phyloP scores from a whole-genome alignment of 2,113 vertebrate species.

The Triplophysa dalaica region DNA sequence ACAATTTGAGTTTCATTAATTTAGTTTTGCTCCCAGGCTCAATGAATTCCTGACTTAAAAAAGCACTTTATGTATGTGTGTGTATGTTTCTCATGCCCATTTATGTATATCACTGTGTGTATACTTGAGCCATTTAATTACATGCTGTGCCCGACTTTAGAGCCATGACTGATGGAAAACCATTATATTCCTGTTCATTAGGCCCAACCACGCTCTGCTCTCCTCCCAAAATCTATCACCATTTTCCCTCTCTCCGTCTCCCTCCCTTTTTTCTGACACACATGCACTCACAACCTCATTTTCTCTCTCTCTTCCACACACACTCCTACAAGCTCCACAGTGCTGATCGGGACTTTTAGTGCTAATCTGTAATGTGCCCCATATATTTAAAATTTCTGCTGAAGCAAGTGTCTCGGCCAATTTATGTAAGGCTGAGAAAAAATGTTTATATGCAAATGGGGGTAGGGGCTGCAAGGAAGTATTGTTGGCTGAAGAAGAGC shows the following conservation, averaged over 20 bases:
- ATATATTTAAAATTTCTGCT: slow-evolving; percentile 58
- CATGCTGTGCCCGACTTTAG: slow-evolving; percentile 27
- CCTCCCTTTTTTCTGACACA: background rate
- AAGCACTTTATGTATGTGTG: background rate
- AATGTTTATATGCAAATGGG: slow-evolving; percentile 57
- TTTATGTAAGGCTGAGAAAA: slow-evolving; percentile 53
- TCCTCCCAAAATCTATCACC: slow-evolving; percentile 24
- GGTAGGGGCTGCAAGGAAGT: background rate
- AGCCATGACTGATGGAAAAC: slow-evolving; percentile 39
- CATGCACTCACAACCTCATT: slow-evolving; percentile 4
- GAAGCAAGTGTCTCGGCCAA: slow-evolving; percentile 64
- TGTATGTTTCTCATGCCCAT: background rate
- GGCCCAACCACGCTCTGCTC: slow-evolving; percentile 22
- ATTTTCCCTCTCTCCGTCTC: slow-evolving; percentile 1
- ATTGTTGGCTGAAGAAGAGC: background rate
- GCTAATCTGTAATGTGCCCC: slow-evolving; percentile 53
- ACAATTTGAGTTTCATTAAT: background rate
- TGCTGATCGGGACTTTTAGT: slow-evolving; percentile 57
- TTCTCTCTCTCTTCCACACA: slow-evolving; percentile 5
- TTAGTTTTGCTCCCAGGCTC: slow-evolving; percentile 2
- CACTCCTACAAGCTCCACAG: slow-evolving; percentile 26
- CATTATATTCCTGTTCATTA: slow-evolving; percentile 44
- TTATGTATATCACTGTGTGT: slow-evolving; percentile 5
- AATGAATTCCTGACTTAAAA: background rate
- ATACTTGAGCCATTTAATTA: slow-evolving; percentile 46